phyloP scores from a whole-genome alignment of 2,888 invertebrate genomes.

The Phymatocera aterrima region DNA sequence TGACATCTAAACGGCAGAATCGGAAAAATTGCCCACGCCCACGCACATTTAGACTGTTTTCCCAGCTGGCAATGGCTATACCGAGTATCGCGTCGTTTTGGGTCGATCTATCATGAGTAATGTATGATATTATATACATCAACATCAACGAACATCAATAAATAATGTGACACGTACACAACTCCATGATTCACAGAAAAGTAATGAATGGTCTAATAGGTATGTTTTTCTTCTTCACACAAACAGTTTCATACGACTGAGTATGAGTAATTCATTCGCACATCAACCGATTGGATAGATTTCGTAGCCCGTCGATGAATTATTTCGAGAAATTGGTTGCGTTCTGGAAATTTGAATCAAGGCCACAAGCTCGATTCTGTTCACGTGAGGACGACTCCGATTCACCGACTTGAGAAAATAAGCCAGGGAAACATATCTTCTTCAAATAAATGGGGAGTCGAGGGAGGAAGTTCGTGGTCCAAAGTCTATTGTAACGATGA shows the following conservation, averaged over 20 bases:
- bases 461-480: background rate
- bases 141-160: background rate
- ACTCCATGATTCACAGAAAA: background rate
- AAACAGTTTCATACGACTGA: background rate
- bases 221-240: background rate
- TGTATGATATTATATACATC: background rate
- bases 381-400: background rate
- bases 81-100: conserved; percentile 5
- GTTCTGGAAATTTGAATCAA: no score
- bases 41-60: background rate
- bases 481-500: background rate
- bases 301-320: background rate
- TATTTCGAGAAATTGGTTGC: background rate
- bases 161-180: background rate
- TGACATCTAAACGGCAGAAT: background rate
- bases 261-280: background rate
- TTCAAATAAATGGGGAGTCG: background rate
- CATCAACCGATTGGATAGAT: background rate
- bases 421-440: background rate
- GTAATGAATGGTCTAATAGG: background rate
- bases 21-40: background rate
- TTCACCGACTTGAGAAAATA: background rate
- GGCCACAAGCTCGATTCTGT: background rate
- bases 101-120: conserved; percentile 6
- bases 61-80: background rate